Percentiles rank a stretch among this genome's conserved stretches.
These are phyloP conservation scores for Eurytoma adleriae DNA, from an alignment of 2,888 invertebrate genomes.

Conservation along the genomic window DNA sequence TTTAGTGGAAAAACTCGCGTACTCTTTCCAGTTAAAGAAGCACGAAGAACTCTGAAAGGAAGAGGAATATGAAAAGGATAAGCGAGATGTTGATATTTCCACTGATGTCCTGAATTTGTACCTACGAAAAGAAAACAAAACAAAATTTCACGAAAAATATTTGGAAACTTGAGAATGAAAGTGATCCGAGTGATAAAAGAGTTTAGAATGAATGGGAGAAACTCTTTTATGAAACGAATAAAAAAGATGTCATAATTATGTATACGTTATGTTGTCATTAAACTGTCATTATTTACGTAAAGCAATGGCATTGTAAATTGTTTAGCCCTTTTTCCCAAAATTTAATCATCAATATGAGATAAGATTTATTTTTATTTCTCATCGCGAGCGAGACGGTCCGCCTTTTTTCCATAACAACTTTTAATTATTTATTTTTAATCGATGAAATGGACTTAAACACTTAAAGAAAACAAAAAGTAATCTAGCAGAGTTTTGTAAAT, in stretches of 20 bases:
- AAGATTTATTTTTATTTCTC: no score
- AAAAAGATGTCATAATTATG: slow-evolving; percentile 59
- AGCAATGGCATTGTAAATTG: slow-evolving; percentile 9
- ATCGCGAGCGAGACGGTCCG: no score
- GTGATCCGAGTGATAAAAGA: slow-evolving; percentile 29
- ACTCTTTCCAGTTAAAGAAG: slow-evolving; percentile 21
- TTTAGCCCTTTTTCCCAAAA: no score
- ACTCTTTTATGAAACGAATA: slow-evolving; percentile 50
- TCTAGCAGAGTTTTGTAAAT: no score
- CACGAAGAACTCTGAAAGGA: slow-evolving; percentile 20
- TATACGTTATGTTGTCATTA: slow-evolving; percentile 70
- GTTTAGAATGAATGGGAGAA: slow-evolving; percentile 27
- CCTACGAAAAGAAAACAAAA: slow-evolving; percentile 3
- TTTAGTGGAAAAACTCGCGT: slow-evolving; percentile 30
- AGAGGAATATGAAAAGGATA: not conserved
- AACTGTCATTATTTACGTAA: slow-evolving; percentile 70
- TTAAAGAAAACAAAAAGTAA: no score
- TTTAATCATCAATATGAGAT: no score
- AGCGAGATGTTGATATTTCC: not conserved
- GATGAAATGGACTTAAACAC: no score
- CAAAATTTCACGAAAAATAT: slow-evolving; percentile 3
- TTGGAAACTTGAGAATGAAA: slow-evolving; percentile 34
- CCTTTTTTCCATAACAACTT: no score
- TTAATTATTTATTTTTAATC: no score
- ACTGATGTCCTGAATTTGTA: slow-evolving; percentile 10